phyloP scores from a whole-genome alignment of 2,888 invertebrate species.

The Cryptus armator region DNA sequence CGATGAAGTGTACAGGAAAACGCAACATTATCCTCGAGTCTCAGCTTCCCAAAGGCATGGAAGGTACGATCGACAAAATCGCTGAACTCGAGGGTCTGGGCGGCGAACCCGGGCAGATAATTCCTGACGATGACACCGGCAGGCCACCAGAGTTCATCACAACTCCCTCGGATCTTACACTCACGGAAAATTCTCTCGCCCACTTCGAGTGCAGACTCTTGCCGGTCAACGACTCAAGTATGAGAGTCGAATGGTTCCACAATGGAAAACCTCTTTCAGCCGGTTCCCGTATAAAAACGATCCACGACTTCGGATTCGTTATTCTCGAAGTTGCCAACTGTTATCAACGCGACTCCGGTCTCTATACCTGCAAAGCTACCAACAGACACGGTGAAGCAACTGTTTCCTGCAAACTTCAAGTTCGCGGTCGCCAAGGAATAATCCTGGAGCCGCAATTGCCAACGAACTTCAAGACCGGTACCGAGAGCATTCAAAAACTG shows the following conservation, averaged over 20 bases:
- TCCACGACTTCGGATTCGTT: constrained; percentile 98
- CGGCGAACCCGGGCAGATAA: constrained; percentile 88
- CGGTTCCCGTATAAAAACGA: constrained; percentile 97
- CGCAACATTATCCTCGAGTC: constrained; percentile 96
- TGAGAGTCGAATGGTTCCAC: constrained; percentile 99
- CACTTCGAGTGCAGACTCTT: constrained; percentile 96
- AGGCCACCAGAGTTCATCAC: constrained; percentile 96
- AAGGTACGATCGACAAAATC: constrained; percentile 96
- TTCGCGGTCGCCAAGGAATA: constrained; percentile 95
- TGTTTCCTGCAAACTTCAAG: constrained; percentile 94
- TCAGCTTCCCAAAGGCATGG: constrained; percentile 96
- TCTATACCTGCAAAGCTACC: constrained; percentile 96
- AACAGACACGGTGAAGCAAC: constrained; percentile 96
- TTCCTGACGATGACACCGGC: constrained; percentile 93
- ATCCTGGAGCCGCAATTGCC: constrained; percentile 96
- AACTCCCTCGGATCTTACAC: constrained; percentile 93
- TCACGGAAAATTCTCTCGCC: constrained; percentile 95
- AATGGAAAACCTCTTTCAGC: constrained; percentile 97
- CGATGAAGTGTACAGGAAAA: constrained; percentile 96
- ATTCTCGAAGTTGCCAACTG: constrained; percentile 98
- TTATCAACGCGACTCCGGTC: constrained; percentile 96
- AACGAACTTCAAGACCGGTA: constrained; percentile 94
- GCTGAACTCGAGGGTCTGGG: constrained; percentile 96
- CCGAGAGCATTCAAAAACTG: constrained; percentile 95
- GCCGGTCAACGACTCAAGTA: constrained; percentile 96